These are phyloP conservation scores for Drosophila truncata DNA, from an alignment of 1,140 invertebrate species.

Conservation along the genomic window DNA sequence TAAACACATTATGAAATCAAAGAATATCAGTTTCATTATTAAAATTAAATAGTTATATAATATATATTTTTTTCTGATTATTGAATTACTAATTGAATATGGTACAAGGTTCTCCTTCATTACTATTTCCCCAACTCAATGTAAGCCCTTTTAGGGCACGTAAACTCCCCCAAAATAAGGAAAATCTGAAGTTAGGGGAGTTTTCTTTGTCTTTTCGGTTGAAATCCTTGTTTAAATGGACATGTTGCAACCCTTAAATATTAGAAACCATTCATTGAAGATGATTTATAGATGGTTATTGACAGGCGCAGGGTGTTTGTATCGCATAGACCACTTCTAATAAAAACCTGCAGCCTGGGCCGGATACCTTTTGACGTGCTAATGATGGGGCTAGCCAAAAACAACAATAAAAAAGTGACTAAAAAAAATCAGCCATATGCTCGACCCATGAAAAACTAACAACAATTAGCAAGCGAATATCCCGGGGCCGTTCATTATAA, in stretches of 20 bases:
- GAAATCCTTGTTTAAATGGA: conserved; percentile 12
- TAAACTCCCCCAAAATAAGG: conserved; percentile 20
- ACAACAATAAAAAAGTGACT: neutral
- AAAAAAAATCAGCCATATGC: conserved; percentile 62
- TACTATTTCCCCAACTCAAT: neutral
- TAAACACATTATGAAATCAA: conserved; percentile 76
- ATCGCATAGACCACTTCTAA: conserved; percentile 32
- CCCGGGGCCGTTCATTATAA: conserved; percentile 71
- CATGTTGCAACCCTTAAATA: conserved; percentile 19
- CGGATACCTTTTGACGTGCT: conserved; percentile 63
- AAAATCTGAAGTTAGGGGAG: neutral
- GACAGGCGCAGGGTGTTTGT: conserved; percentile 24
- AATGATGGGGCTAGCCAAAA: conserved; percentile 50
- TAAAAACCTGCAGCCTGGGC: conserved; percentile 34
- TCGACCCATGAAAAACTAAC: conserved; percentile 65
- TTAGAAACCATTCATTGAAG: conserved; percentile 14
- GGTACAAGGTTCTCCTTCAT: neutral
- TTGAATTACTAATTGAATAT: neutral
- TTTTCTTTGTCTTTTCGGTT: conserved; percentile 1
- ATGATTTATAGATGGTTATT: conserved; percentile 63
- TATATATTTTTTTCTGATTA: neutral
- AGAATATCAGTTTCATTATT: conserved; percentile 24
- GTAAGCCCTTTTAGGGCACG: neutral
- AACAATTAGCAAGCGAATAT: conserved; percentile 65
- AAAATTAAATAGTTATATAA: neutral